These are phyloP conservation scores for Phrynocephalus guinanensis DNA, from an alignment of 2,797 vertebrate genomes.

Conservation along the genomic window DNA sequence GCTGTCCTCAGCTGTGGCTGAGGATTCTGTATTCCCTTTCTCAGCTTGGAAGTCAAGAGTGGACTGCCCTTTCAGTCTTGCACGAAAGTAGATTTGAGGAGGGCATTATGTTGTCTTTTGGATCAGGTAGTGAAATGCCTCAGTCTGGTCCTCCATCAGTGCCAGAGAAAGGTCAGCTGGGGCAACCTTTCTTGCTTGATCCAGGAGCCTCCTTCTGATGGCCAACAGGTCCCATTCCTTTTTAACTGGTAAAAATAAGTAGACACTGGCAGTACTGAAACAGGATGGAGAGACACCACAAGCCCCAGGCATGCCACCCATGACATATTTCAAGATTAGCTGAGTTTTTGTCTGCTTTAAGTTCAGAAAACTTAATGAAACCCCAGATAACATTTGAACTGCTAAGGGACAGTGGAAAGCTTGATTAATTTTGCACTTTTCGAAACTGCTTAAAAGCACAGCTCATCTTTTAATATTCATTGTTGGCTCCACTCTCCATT, in stretches of 20 bases:
- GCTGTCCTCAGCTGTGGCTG: not conserved
- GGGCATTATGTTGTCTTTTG: not conserved
- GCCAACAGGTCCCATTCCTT: not conserved
- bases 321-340: not conserved
- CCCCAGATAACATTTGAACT: not conserved
- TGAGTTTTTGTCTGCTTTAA: not conserved
- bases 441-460: not conserved
- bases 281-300: not conserved
- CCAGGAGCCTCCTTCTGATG: not conserved
- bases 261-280: not conserved
- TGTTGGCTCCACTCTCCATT: conserved; percentile 6
- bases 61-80: not conserved
- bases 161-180: not conserved
- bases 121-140: not conserved
- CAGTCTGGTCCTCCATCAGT: not conserved
- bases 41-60: not conserved
- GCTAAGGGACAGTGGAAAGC: conserved; percentile 1
- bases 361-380: not conserved
- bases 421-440: conserved; percentile 21
- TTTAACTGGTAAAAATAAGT: not conserved
- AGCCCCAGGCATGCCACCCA: not conserved
- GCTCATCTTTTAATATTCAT: conserved; percentile 11
- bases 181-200: not conserved
- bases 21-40: not conserved
- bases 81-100: not conserved